phyloP scores from a whole-genome alignment of 2,797 vertebrate genomes.

The Scolopax rusticola region DNA sequence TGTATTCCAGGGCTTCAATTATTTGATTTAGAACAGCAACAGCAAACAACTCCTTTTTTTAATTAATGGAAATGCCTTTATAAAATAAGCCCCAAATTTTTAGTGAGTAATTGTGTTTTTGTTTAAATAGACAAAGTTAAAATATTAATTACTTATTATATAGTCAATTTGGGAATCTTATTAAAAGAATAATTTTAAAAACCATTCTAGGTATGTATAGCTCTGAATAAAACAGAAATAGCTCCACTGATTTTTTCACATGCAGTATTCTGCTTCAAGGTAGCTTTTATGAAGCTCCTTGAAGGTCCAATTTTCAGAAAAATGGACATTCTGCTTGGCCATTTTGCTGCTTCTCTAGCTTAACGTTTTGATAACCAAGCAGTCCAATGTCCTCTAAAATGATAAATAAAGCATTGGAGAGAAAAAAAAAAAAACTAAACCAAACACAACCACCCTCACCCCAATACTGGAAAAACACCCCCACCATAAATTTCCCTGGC shows the following conservation, averaged over 20 bases:
- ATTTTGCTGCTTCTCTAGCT: not conserved
- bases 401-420: not conserved
- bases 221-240: not conserved
- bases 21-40: not conserved
- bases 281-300: not conserved
- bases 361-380: not conserved
- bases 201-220: not conserved
- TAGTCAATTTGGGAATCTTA: not conserved
- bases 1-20: not conserved
- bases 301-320: not conserved
- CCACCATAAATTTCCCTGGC: not conserved
- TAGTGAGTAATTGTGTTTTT: not conserved
- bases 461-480: not conserved
- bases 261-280: not conserved
- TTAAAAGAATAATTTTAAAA: not conserved
- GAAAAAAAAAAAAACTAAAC: not conserved
- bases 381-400: not conserved
- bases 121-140: not conserved
- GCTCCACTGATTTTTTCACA: not conserved
- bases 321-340: not conserved
- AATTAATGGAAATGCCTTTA: not conserved
- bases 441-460: not conserved
- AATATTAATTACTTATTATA: not conserved
- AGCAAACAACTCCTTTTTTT: not conserved
- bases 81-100: not conserved